Evolutionary conservation across 2,888 invertebrate species (phyloP).

Genomic region (Mesoligia furuncula): DNA sequence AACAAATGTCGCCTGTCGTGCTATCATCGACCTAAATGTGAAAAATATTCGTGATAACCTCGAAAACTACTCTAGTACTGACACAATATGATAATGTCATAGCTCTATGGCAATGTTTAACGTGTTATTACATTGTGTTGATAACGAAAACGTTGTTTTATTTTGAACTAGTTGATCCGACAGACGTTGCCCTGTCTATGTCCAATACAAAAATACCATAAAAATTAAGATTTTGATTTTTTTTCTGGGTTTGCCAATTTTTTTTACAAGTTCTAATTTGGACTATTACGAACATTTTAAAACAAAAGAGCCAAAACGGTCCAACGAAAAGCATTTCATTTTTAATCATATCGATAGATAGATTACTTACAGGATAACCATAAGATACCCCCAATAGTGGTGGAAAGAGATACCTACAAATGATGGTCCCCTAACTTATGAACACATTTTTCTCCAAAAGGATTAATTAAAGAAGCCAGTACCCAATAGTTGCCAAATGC

Average conservation of each 20-base stretch:
- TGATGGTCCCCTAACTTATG: not conserved
- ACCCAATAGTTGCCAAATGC: slow-evolving; percentile 2
- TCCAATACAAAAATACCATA: not conserved
- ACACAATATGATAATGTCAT: slow-evolving; percentile 42
- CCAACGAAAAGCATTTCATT: not conserved
- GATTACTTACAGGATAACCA: not conserved
- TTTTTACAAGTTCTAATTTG: too few species aligned
- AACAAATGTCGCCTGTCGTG: slow-evolving; percentile 63
- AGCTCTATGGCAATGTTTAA: slow-evolving; percentile 27
- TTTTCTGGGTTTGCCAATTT: not conserved
- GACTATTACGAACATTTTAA: too few species aligned
- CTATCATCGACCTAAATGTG: slow-evolving; percentile 59
- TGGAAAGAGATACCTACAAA: not conserved
- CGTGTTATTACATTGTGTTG: slow-evolving; percentile 7
- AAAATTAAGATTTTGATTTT: not conserved
- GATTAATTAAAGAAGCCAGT: not conserved
- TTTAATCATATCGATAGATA: not conserved
- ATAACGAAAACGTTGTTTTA: slow-evolving; percentile 6
- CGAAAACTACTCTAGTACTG: slow-evolving; percentile 48
- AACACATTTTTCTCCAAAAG: not conserved
- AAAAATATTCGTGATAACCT: slow-evolving; percentile 58
- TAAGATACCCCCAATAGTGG: not conserved
- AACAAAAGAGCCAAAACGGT: too few species aligned
- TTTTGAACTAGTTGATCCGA: not conserved
- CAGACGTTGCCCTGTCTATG: not conserved